Conservation (phyloP, 2,888 invertebrate species). For the Hirtodrosophila alboralis region DNA sequence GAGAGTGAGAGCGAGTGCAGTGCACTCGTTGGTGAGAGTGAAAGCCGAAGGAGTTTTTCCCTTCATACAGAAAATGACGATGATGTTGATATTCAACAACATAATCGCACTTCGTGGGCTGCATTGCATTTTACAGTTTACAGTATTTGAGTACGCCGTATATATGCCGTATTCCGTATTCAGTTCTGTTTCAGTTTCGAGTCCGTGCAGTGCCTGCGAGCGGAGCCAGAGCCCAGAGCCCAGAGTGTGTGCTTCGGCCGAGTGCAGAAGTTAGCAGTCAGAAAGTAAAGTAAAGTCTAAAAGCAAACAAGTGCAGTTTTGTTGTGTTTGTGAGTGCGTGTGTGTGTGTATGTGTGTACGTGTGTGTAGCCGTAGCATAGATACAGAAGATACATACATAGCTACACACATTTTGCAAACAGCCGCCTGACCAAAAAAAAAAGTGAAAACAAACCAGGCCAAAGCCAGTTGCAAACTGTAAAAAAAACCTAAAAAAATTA, state of each 20-base stretch:
- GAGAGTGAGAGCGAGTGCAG: conserved; percentile 5
- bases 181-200: conserved; percentile 80
- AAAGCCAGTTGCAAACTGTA: conserved; percentile 15
- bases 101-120: conserved; percentile 65
- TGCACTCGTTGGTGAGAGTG: conserved; percentile 6
- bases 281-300: conserved; percentile 26
- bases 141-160: too few species aligned
- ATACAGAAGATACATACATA: conserved; percentile 62
- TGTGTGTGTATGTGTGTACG: conserved; percentile 17
- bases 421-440: conserved; percentile 39
- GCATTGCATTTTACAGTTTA: conserved; percentile 13
- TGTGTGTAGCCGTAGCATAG: conserved; percentile 61
- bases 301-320: conserved; percentile 60
- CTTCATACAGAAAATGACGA: conserved; percentile 25
- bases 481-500: conserved; percentile 6
- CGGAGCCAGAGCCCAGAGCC: conserved; percentile 38
- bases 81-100: conserved; percentile 46
- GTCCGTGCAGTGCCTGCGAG: conserved; percentile 72
- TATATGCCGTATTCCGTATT: too few species aligned
- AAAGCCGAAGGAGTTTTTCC: conserved; percentile 67
- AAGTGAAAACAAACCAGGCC: conserved; percentile 56
- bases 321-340: conserved; percentile 15
- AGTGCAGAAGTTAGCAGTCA: conserved; percentile 46
- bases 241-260: conserved; percentile 38
- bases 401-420: conserved; percentile 58